Base-by-base conservation (phyloP, 2,888 invertebrate genomes). In the Labia minor region DNA sequence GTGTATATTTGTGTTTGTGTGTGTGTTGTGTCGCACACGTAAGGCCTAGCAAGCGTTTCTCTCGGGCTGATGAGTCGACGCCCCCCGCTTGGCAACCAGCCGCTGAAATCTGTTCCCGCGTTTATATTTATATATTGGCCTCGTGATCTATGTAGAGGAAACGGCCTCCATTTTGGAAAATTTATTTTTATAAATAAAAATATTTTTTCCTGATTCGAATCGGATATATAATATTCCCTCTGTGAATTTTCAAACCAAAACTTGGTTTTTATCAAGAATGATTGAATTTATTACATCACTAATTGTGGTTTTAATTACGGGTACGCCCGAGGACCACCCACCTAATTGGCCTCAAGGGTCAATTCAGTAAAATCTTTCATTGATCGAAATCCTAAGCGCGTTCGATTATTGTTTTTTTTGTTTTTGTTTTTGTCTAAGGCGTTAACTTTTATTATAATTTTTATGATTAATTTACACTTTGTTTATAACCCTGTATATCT, bases 181-280 rank as follows among this genome's bases (percentile, higher is more conserved):
- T 49, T 49, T 49, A 49, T 49, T 49, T 49, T 49, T 49, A 49
- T 49, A 49, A 49, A 49, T 49, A 49, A 49, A 49, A 49, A 49
- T 26, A 26, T 26, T 26, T 26, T 26, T 26, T 26, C 26, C 26
- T 26, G 26, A 26, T 26, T 26, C 26, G 26, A 26, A 26, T 26
- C 26, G 26, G 26, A 49, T 49, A 49, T 49, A 49, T 49, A 49
- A 8, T 10, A 49, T 49, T 49, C 49, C 49, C 49, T 49, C 2
- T 2, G 49, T 14, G 49, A 11, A 14, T 26, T 26, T 26, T 26
- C 26, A 3, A 26, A 26, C 26, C 26, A 26, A 26, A 26, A 26
- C 26, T 26, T 26, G 4, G 26, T 8, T 26, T 6, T 26, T 26
- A 26, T 26, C 26, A 49, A 49, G 49, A 49, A 49, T n/a, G 49